Evolutionary conservation across 2,888 invertebrate species (phyloP).

Genomic region (Liodrosophila aerea): DNA sequence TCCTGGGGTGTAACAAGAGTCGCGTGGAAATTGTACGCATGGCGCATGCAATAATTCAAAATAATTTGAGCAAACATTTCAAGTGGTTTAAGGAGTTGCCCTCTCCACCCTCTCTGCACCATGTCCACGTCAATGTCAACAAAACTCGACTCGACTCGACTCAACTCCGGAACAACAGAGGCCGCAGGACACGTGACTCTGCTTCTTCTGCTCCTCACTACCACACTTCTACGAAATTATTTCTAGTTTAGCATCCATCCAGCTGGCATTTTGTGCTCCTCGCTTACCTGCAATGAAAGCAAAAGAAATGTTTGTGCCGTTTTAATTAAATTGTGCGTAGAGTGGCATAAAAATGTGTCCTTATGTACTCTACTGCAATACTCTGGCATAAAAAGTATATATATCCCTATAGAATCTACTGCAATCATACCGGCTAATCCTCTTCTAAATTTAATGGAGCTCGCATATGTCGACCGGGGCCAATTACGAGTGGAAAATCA

Average conservation of each 20-base stretch:
- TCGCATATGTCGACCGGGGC: slow-evolving; percentile 40
- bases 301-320: slow-evolving; percentile 12
- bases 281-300: slow-evolving; percentile 60
- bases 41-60: slow-evolving; percentile 58
- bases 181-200: slow-evolving; percentile 53
- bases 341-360: slow-evolving; percentile 20
- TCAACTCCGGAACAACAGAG: slow-evolving; percentile 7
- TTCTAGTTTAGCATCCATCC: slow-evolving; percentile 18
- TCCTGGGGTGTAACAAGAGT: slow-evolving; percentile 40
- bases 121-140: slow-evolving; percentile 30
- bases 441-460: slow-evolving; percentile 35
- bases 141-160: not conserved
- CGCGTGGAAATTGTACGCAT: slow-evolving; percentile 43
- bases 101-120: slow-evolving; percentile 2
- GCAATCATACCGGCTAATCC: no score
- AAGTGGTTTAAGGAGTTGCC: slow-evolving; percentile 52
- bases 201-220: not conserved
- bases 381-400: slow-evolving; percentile 13
- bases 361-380: slow-evolving; percentile 1
- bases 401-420: not conserved
- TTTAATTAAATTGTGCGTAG: slow-evolving; percentile 45
- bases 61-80: slow-evolving; percentile 71
- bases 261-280: slow-evolving; percentile 34
- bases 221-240: slow-evolving; percentile 31
- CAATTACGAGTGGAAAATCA: slow-evolving; percentile 60